Conservation (phyloP, 1,140 invertebrate genomes). For the Monochamus saltuarius region DNA sequence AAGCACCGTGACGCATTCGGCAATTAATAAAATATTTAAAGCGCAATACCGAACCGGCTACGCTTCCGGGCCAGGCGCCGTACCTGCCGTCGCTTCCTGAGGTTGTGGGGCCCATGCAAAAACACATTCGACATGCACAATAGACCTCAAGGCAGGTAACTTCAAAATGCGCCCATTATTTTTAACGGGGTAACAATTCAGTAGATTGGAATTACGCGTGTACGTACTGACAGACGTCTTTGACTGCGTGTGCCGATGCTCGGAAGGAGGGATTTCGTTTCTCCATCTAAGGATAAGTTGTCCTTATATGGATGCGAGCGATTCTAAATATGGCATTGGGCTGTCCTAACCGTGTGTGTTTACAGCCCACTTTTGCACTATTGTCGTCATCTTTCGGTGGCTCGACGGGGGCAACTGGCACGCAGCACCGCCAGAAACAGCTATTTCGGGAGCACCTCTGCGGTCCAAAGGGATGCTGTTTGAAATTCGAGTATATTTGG, state of each 20-base stretch:
- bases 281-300: constrained; percentile 71
- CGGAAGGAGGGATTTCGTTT: constrained; percentile 66
- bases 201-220: constrained; percentile 26
- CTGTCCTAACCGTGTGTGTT: constrained; percentile 58
- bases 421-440: neutral
- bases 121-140: too few species aligned
- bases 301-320: constrained; percentile 71
- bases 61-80: constrained; percentile 3
- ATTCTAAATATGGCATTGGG: constrained; percentile 74
- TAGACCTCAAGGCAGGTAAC: neutral
- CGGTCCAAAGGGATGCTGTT: neutral
- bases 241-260: constrained; percentile 36
- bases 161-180: constrained; percentile 11
- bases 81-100: too few species aligned
- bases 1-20: constrained; percentile 35
- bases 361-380: constrained; percentile 52
- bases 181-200: constrained; percentile 26
- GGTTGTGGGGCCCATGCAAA: too few species aligned
- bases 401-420: too few species aligned
- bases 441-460: constrained; percentile 1
- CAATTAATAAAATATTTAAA: constrained; percentile 34
- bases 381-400: constrained; percentile 4
- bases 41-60: constrained; percentile 8
- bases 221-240: constrained; percentile 23
- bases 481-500: constrained; percentile 25